Percentiles rank a stretch among this genome's conserved stretches.
phyloP scores from a whole-genome alignment of 2,113 vertebrate species.

The Hiodon alosoides region DNA sequence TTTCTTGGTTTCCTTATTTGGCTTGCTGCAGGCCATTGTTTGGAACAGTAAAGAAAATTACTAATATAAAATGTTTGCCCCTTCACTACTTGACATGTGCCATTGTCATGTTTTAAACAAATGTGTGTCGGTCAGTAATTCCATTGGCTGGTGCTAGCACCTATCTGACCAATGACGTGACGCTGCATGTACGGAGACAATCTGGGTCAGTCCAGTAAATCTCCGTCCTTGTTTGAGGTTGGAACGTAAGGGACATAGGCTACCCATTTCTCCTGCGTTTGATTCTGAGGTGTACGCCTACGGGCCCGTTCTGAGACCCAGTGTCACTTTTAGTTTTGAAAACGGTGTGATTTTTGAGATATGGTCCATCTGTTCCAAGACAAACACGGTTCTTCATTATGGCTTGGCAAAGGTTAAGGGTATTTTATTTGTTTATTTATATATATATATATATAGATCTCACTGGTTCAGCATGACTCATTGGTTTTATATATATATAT shows the following conservation, averaged over 20 bases:
- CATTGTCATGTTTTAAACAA: too few species aligned
- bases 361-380: neutral
- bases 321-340: neutral
- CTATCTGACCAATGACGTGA: neutral
- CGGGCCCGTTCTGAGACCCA: neutral
- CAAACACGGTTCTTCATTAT: neutral
- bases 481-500: neutral
- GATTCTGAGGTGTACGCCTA: neutral
- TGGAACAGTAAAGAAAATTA: too few species aligned
- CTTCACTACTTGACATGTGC: too few species aligned
- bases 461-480: constrained; percentile 7
- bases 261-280: too few species aligned
- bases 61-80: too few species aligned
- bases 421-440: too few species aligned
- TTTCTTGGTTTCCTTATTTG: too few species aligned
- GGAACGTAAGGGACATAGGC: too few species aligned
- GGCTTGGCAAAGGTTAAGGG: too few species aligned
- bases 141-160: too few species aligned
- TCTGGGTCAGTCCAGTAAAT: neutral
- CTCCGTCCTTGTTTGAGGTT: neutral
- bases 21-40: too few species aligned
- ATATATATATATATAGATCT: neutral
- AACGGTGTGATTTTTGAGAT: neutral
- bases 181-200: neutral
- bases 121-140: too few species aligned